phyloP scores from a whole-genome alignment of 2,888 invertebrate species.

The Limnephilus rhombicus region DNA sequence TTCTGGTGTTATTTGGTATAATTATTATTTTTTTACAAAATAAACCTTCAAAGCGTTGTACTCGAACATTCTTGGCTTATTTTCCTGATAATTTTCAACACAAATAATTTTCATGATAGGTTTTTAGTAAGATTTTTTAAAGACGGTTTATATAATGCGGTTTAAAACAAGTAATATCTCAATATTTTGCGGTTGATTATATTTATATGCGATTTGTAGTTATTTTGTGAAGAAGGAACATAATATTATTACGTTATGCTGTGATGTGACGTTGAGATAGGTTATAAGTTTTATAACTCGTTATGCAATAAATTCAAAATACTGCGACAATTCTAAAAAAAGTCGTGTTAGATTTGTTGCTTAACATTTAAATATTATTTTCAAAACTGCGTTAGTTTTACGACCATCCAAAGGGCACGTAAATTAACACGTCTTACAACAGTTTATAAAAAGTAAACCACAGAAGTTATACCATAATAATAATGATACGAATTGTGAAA shows the following conservation, averaged over 20 bases:
- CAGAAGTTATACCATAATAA: neutral
- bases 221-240: neutral
- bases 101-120: neutral
- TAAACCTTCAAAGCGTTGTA: no score
- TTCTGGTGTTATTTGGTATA: no score
- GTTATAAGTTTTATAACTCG: neutral
- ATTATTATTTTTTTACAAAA: no score
- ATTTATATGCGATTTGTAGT: neutral
- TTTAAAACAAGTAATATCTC: neutral
- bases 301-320: neutral
- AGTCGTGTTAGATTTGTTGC: no score
- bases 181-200: neutral
- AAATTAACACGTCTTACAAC: neutral
- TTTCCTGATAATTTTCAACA: no score
- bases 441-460: neutral
- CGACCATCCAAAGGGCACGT: no score
- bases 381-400: no score
- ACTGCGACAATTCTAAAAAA: neutral
- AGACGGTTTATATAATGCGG: no score
- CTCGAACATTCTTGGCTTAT: no score
- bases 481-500: neutral
- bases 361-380: no score
- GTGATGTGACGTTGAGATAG: neutral
- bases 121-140: no score
- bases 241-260: neutral